Percentiles rank a stretch among this genome's conserved stretches.
These are phyloP conservation scores for Arctopsyche grandis DNA, from an alignment of 1,140 invertebrate species.

Conservation along the genomic window DNA sequence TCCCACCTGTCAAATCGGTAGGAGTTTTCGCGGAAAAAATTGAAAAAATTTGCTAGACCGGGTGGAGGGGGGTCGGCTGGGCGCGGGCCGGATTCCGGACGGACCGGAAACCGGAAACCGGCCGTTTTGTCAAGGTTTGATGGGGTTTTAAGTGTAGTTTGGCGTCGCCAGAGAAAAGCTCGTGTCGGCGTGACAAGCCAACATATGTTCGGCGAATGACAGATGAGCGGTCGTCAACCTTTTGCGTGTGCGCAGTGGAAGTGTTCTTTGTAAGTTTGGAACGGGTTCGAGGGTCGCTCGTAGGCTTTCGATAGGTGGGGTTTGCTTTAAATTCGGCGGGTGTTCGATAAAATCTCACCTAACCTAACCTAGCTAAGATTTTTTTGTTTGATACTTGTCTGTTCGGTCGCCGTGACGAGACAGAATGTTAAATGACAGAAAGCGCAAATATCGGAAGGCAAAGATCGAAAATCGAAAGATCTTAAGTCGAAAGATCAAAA, in stretches of 20 bases:
- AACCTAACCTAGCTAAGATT: neutral
- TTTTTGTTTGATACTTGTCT: neutral
- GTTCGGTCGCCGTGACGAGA: too few species aligned
- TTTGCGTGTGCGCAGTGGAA: neutral
- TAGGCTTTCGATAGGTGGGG: neutral
- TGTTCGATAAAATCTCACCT: neutral
- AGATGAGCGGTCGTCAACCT: slow-evolving; percentile 19
- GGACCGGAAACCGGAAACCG: too few species aligned
- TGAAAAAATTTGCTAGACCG: too few species aligned
- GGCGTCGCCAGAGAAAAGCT: neutral
- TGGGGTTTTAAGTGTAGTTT: neutral
- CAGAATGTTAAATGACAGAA: too few species aligned
- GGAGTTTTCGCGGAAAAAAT: neutral
- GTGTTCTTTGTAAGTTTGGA: too few species aligned
- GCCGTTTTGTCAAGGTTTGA: too few species aligned
- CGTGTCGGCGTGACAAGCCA: slow-evolving; percentile 28
- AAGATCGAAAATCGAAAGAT: too few species aligned
- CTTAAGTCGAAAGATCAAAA: too few species aligned
- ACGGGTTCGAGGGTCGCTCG: neutral
- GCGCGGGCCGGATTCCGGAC: too few species aligned
- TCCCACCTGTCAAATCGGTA: neutral
- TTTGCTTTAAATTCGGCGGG: neutral
- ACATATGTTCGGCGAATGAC: slow-evolving; percentile 29
- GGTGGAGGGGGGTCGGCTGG: too few species aligned
- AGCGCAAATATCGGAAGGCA: too few species aligned